Base-by-base conservation (phyloP, 30 jellyfish, hydroid and myxozoan species). In the Aurelia coerulea region DNA sequence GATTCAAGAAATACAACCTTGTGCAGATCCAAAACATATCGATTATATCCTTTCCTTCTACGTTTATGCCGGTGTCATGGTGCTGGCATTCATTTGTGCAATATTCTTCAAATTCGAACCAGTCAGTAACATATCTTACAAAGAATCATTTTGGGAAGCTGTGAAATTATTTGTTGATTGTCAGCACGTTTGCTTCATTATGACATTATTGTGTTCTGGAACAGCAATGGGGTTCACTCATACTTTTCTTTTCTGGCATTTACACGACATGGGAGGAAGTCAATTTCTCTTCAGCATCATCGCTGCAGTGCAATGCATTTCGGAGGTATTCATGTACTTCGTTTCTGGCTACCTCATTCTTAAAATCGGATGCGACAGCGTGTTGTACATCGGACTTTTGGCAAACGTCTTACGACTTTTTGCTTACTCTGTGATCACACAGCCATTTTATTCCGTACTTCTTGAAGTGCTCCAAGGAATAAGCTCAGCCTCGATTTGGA, bases 401-500 rank as follows among this genome's bases (percentile, higher is more conserved):
- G 89, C 97, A 33, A 95, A 95, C 76, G 97, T 90, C 68, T n/a
- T 95, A 18, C 95, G 99, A 62, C 90, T 95, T 19, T 78, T 95
- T 51, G 97, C 97, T 13, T 95, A 95, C 81, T 90, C 99, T 23
- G 76, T 86, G 6, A 89, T 89, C 14, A 63, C 96, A 15, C 97
- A 95, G 70, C 99, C 99, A 33, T 37, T 90, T 14, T 86, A 64
- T 59, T 78, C 99, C 14, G 81, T 95, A 39, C 92, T 74, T 0
- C 74, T 95, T 10, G 99, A 95, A 74, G 79, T 95, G 4, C 78
- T 95, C 32, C 99, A 95, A 50, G 99, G 99, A 41, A 92, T 95
- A 23, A 90, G 98, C 79, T 95, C 99, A 29, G 99, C 99, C 34
- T 84, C 97, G 65, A 86, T 95, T 18, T 95, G 99, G 99, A 95